Conservation (phyloP, 2,113 vertebrate genomes). For the Sceloporus undulatus region DNA sequence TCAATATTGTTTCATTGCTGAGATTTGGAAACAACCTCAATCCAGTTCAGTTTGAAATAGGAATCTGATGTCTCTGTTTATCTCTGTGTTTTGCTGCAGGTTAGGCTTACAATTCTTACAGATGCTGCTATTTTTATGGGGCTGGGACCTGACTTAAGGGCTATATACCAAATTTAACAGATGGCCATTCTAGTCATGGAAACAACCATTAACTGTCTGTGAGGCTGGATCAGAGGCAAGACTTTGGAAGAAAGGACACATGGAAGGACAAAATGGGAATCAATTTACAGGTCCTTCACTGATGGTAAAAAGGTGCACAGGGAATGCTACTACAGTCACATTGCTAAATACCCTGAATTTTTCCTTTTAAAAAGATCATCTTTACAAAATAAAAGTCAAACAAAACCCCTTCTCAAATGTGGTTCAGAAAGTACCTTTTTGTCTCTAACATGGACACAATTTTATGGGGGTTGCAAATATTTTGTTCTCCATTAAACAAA, state of each 20-base stretch:
- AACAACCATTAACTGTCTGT: conserved; percentile 23
- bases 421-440: not conserved
- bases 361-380: not conserved
- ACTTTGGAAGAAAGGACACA: conserved; percentile 40
- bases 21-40: not conserved
- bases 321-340: not conserved
- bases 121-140: fast-evolving
- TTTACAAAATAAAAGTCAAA: not conserved
- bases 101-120: not conserved
- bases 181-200: not conserved
- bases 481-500: not conserved
- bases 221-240: conserved; percentile 1
- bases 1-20: not conserved
- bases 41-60: not conserved
- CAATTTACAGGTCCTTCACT: conserved; percentile 31
- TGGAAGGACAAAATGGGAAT: conserved; percentile 27
- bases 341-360: conserved; percentile 18
- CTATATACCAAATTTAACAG: conserved; percentile 5
- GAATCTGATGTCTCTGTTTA: not conserved
- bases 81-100: fast-evolving
- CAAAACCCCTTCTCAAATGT: not conserved
- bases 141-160: not conserved
- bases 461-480: not conserved
- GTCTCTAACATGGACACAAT: not conserved
- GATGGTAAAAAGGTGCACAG: conserved; percentile 22